phyloP scores from a whole-genome alignment of 2,888 invertebrate species.

The Agriopis leucophaearia region DNA sequence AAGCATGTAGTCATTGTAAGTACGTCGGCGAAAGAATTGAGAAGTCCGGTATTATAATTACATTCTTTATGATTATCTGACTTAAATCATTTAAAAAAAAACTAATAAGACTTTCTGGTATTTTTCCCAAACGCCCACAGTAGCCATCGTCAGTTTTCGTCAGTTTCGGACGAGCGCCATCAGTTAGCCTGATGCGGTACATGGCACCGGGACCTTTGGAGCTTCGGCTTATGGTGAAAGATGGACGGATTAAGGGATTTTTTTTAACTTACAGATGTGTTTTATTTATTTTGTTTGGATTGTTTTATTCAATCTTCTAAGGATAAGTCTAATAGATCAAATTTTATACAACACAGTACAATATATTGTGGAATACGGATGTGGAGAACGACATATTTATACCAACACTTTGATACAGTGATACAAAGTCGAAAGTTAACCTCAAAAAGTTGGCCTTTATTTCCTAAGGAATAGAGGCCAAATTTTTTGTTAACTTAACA shows the following conservation, averaged over 20 bases:
- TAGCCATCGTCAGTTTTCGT: not conserved
- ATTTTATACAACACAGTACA: not conserved
- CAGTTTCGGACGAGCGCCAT: conserved; percentile 3
- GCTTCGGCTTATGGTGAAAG: conserved; percentile 10
- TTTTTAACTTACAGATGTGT: conserved; percentile 3
- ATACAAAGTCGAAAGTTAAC: too few species aligned
- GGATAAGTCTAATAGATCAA: too few species aligned
- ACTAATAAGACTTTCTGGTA: not conserved
- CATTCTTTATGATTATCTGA: not conserved
- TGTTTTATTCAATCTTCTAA: conserved; percentile 4
- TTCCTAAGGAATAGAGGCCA: too few species aligned
- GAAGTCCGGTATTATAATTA: too few species aligned
- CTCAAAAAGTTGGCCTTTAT: too few species aligned
- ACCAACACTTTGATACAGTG: too few species aligned
- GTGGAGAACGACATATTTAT: too few species aligned
- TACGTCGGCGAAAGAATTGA: too few species aligned
- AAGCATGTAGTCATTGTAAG: too few species aligned
- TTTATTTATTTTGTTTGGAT: conserved; percentile 17
- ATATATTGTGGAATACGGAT: too few species aligned
- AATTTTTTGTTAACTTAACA: too few species aligned
- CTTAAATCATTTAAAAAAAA: not conserved
- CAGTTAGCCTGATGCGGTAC: conserved; percentile 9
- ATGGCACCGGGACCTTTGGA: not conserved
- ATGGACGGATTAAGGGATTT: conserved; percentile 20
- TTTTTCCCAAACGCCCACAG: not conserved